Evolutionary conservation across 2,797 vertebrate species (phyloP).

Genomic region (Nannoperca australis): DNA sequence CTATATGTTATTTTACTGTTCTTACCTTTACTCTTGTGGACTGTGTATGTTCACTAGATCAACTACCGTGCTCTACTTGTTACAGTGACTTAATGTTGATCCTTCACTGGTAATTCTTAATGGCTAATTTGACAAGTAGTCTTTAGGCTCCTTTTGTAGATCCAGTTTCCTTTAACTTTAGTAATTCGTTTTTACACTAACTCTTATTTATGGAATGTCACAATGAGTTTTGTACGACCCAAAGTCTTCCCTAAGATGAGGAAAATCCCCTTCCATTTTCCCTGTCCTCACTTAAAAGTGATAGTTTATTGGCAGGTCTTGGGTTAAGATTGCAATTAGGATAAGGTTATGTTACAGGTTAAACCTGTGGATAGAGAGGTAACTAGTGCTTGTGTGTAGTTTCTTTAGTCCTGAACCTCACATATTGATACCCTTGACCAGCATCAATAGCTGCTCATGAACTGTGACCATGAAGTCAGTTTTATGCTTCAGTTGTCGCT

Average conservation of each 20-base stretch:
- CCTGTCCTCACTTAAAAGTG: not conserved
- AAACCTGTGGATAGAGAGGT: not conserved
- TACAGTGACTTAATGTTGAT: not conserved
- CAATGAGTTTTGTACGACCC: not conserved
- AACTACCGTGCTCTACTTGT: not conserved
- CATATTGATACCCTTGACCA: conserved; percentile 17
- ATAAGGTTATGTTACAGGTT: not conserved
- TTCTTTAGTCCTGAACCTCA: conserved; percentile 18
- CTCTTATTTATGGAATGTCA: not conserved
- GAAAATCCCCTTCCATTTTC: not conserved
- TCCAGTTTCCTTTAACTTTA: not conserved
- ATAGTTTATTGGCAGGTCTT: not conserved
- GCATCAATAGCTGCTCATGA: conserved; percentile 45
- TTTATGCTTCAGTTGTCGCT: conserved; percentile 23
- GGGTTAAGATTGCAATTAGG: not conserved
- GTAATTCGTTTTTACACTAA: too few relatives aligned
- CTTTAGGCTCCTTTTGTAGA: not conserved
- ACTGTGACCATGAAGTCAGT: conserved; percentile 31
- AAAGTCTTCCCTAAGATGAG: not conserved
- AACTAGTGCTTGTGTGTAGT: not conserved
- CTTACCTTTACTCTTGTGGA: not conserved
- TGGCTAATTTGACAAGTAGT: not conserved
- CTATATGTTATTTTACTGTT: too few relatives aligned
- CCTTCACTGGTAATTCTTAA: not conserved
- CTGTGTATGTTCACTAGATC: not conserved